Evolutionary conservation across 1,140 invertebrate species (phyloP).

Genomic region (Microplitis mediator): DNA sequence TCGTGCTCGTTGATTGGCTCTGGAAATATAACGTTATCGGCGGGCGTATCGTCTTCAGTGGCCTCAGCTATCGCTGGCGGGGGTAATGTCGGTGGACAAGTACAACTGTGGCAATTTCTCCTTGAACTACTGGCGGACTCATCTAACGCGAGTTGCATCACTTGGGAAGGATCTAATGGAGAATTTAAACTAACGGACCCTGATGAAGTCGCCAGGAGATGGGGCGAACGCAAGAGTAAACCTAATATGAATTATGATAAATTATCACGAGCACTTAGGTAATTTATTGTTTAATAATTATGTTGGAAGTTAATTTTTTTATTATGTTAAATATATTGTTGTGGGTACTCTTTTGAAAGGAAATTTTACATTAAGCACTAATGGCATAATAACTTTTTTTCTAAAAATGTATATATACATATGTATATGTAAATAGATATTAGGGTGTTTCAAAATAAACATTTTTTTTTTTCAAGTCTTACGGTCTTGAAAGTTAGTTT

Average conservation of each 20-base stretch:
- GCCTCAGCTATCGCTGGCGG: constrained; percentile 68
- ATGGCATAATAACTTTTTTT: too few species aligned
- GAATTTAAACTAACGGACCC: constrained; percentile 98
- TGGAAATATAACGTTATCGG: constrained; percentile 48
- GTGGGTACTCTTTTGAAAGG: too few species aligned
- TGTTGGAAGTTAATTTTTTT: too few species aligned
- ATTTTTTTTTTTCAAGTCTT: too few species aligned
- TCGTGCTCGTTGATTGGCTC: constrained; percentile 58
- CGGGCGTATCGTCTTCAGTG: constrained; percentile 66
- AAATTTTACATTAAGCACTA: too few species aligned
- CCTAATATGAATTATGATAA: constrained; percentile 99
- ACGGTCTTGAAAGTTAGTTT: too few species aligned
- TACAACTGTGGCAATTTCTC: constrained; percentile 99
- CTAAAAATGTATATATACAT: too few species aligned
- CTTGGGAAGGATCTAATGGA: constrained; percentile 95
- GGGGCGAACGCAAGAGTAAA: constrained; percentile 97
- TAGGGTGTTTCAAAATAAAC: too few species aligned
- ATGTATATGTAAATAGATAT: too few species aligned
- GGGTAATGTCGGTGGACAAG: constrained; percentile 77
- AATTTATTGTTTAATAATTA: constrained; percentile 40
- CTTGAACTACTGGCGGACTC: constrained; percentile 95
- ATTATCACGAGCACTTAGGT: constrained; percentile 93
- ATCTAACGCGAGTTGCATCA: constrained; percentile 88
- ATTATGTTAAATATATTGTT: too few species aligned
- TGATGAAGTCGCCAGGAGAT: constrained; percentile 94